A percentile compares a stretch with the other conserved stretches of the same genome.
These are phyloP conservation scores for Diadromus collaris DNA, from an alignment of 2,888 invertebrate genomes.

Conservation along the genomic window DNA sequence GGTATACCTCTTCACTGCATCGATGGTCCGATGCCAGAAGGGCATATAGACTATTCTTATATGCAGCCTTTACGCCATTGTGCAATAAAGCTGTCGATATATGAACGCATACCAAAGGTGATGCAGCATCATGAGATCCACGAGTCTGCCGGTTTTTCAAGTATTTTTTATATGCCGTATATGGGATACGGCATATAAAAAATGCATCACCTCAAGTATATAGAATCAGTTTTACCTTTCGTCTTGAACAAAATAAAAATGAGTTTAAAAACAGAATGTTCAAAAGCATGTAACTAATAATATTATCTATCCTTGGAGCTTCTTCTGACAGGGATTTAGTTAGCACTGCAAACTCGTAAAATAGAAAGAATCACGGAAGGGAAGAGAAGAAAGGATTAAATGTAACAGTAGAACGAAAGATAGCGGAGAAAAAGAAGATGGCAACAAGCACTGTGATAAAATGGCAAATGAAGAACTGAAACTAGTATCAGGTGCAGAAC, in stretches of 20 bases:
- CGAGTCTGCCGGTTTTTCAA: too few relatives aligned
- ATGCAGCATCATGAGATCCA: too few relatives aligned
- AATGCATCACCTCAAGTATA: background rate
- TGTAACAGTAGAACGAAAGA: constrained; percentile 9
- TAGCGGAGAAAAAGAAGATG: background rate
- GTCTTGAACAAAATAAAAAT: background rate
- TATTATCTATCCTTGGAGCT: background rate
- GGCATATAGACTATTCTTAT: too few relatives aligned
- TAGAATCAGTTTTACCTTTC: constrained; percentile 4
- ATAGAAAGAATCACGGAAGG: background rate
- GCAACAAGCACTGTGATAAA: background rate
- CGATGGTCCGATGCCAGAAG: too few relatives aligned
- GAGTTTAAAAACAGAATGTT: background rate
- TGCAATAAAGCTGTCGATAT: too few relatives aligned
- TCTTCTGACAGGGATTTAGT: constrained; percentile 4
- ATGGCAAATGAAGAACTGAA: background rate
- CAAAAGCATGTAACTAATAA: background rate
- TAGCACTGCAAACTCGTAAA: constrained; percentile 35
- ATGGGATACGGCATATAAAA: too few relatives aligned
- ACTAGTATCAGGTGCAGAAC: background rate
- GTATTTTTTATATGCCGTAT: too few relatives aligned
- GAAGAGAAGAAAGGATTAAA: constrained; percentile 6
- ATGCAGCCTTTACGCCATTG: too few relatives aligned
- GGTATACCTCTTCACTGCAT: too few relatives aligned
- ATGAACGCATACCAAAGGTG: too few relatives aligned